Conservation (phyloP, 2,113 vertebrate species). For the Sakesphorus luctuosus region DNA sequence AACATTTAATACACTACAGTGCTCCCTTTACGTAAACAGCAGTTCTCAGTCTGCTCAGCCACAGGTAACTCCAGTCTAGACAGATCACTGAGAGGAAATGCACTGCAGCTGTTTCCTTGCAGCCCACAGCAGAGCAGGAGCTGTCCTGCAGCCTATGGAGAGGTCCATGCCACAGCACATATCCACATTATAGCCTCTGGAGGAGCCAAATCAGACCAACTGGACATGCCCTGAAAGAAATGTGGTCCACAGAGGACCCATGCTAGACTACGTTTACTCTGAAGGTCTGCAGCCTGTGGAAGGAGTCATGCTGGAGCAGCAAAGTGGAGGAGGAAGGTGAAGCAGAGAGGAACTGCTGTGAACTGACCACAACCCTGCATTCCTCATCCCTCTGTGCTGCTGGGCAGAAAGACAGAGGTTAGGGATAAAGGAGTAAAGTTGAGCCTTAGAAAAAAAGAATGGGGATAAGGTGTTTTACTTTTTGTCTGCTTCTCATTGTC, state of each 20-base stretch:
- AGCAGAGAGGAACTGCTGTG: neutral
- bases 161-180: neutral
- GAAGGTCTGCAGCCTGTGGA: neutral
- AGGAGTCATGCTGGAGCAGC: neutral
- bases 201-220: neutral
- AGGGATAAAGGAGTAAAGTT: neutral
- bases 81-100: neutral
- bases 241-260: rapidly evolving
- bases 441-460: neutral
- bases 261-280: neutral
- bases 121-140: neutral
- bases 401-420: neutral
- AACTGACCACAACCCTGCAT: neutral
- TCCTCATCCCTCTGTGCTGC: neutral
- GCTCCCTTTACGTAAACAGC: neutral
- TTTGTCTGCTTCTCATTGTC: neutral
- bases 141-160: neutral
- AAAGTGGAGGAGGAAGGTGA: neutral
- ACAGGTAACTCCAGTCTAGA: neutral
- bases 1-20: neutral
- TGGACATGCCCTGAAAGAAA: neutral
- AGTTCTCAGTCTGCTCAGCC: neutral
- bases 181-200: neutral
- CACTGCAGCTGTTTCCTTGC: neutral
- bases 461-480: neutral